phyloP scores from a whole-genome alignment of 1,140 invertebrate species.

The Aethina tumida region DNA sequence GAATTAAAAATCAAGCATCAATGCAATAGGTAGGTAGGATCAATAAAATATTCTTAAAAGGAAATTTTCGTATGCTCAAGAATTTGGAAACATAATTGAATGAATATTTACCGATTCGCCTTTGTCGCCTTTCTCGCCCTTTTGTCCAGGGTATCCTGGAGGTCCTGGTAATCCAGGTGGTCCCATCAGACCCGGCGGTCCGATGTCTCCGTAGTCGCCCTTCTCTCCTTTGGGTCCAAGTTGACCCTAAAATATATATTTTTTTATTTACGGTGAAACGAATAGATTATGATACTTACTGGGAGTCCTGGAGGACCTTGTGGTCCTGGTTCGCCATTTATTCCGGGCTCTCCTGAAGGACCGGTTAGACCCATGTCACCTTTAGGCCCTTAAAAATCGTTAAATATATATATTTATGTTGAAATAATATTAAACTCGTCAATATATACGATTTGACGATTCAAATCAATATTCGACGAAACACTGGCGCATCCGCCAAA shows the following conservation, averaged over 20 bases:
- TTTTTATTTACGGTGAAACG: no score
- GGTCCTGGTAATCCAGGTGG: conserved; percentile 57
- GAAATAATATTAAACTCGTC: no score
- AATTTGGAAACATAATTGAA: conserved; percentile 1
- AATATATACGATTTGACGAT: no score
- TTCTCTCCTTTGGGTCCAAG: conserved; percentile 80
- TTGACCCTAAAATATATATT: conserved; percentile 57
- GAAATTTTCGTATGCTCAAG: conserved; percentile 4
- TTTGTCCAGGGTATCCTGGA: conserved; percentile 78
- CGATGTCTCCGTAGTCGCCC: conserved; percentile 84
- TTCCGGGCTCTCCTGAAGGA: conserved; percentile 66
- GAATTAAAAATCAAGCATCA: conserved; percentile 4
- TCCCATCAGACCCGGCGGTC: conserved; percentile 76
- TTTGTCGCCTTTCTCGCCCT: conserved; percentile 85
- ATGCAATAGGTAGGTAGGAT: conserved; percentile 5
- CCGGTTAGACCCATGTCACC: conserved; percentile 55
- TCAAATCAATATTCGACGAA: no score
- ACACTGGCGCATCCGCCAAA: not conserved
- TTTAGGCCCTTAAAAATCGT: conserved; percentile 28
- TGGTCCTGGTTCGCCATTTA: conserved; percentile 75
- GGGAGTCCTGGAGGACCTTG: conserved; percentile 78
- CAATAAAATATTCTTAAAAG: conserved; percentile 4
- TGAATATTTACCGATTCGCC: conserved; percentile 74
- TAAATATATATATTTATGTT: no score
- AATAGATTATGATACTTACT: conserved; percentile 34